Evolutionary conservation across 2,797 vertebrate species (phyloP), one percentile per base, ranked within the genome.

Genomic region (Menidia menidia): DNA sequence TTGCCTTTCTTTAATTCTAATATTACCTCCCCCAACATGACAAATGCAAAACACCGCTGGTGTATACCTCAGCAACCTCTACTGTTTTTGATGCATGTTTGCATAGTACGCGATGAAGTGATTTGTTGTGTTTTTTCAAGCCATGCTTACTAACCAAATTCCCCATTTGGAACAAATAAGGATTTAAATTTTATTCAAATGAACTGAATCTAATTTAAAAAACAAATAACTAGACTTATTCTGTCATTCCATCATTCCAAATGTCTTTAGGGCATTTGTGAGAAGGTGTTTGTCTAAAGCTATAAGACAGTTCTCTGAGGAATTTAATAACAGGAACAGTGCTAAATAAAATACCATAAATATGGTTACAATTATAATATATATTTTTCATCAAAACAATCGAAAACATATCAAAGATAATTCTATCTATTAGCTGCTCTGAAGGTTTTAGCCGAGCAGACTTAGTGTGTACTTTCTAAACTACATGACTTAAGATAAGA

Each of bases 131-230:
- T 71, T 79, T 83, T 77, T 70, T 76, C 9, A 71, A 64, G 55
- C 54, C 69, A 45, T 63, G 70, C 75, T 63, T 76, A 51, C 78
- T 65, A 90, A 87, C 42, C 85, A 91, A 86, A 90, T 87, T 63
- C 54, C 41, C 54, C 13, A 30, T 33, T 19, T 60, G 48, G 33
- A 57, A 75, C 64, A 56, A 62, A 31, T 39, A 42, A 14, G 57
- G n/a, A 90, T 90, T 90, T 90, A 84, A 88, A 86, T 91, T 61
- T 51, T 52, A 90, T 81, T 78, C n/a, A 87, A 89, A 88, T 84
- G n/a, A 76, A 78, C 42, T 58, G 18, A 71, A 60, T 25, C 3
- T 4, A 50, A 68, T 66, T 12, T 30, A 11, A 39, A 41, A 41
- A 2, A n/a, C 10, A 30, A 64, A 64, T 18, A 32, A 47, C 61